These are phyloP conservation scores for Gasteruption jaculator DNA, from an alignment of 2,888 invertebrate species.

Conservation along the genomic window DNA sequence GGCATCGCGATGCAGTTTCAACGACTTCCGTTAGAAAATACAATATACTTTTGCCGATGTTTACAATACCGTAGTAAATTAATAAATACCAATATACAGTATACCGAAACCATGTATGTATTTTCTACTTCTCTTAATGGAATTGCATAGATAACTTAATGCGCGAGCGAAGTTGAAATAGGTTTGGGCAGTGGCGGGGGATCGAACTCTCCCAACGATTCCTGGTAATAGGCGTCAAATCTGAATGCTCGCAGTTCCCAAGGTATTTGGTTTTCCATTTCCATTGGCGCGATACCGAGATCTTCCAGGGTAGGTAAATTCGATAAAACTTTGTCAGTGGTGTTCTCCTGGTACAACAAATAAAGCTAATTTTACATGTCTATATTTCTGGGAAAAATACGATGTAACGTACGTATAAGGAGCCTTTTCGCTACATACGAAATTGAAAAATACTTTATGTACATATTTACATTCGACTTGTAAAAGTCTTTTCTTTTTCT, in stretches of 20 bases:
- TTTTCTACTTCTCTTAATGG: conserved; percentile 10
- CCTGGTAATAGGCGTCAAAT: conserved; percentile 68
- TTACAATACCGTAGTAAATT: too few relatives aligned
- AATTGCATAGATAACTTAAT: conserved; percentile 15
- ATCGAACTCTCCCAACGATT: conserved; percentile 71
- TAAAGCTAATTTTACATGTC: too few relatives aligned
- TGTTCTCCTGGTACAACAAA: conserved; percentile 61
- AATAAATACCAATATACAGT: conserved; percentile 12
- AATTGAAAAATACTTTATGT: too few relatives aligned
- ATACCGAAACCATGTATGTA: conserved; percentile 7
- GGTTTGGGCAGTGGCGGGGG: conserved; percentile 61
- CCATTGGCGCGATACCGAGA: conserved; percentile 73
- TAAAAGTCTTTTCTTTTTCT: too few relatives aligned
- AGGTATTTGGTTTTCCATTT: conserved; percentile 75
- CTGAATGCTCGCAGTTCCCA: conserved; percentile 76
- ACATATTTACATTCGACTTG: too few relatives aligned
- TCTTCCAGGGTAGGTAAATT: conserved; percentile 79
- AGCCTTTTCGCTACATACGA: too few relatives aligned
- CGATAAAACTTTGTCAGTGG: conserved; percentile 63
- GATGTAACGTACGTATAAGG: neutral
- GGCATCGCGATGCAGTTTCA: too few relatives aligned
- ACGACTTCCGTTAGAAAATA: too few relatives aligned
- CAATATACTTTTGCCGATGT: too few relatives aligned
- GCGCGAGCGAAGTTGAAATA: conserved; percentile 26
- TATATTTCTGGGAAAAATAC: neutral